Evolutionary conservation across 53 echinoderm and acorn worm genomes (phyloP).

Genomic region (Zoroaster sp.): DNA sequence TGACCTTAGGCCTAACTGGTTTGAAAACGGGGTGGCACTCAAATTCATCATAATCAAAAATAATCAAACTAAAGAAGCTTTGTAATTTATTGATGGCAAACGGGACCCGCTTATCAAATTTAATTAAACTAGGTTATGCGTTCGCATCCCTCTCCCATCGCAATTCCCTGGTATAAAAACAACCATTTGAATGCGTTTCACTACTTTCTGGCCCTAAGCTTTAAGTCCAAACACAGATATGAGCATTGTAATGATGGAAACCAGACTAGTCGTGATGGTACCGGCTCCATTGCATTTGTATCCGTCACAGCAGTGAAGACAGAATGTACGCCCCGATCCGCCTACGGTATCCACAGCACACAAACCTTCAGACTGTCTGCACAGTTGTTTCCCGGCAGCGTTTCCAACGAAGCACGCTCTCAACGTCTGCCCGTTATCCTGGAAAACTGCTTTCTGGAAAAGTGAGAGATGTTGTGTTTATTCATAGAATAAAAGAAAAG

Average conservation of each 20-base stretch:
- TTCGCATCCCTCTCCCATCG: no score
- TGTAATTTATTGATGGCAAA: no score
- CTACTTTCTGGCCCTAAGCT: not conserved
- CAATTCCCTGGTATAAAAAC: no score
- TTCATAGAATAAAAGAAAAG: no score
- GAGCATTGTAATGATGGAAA: not conserved
- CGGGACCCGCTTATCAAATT: no score
- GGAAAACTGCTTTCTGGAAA: not conserved
- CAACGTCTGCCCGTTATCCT: not conserved
- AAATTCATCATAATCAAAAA: no score
- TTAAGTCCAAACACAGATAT: not conserved
- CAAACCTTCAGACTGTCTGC: not conserved
- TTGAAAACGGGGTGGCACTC: no score
- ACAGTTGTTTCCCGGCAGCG: not conserved
- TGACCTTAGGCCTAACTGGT: no score
- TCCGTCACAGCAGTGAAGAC: not conserved
- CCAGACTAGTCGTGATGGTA: not conserved
- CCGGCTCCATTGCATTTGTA: not conserved
- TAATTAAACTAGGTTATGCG: no score
- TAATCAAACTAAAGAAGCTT: no score
- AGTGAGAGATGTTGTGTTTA: no score
- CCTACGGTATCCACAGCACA: not conserved
- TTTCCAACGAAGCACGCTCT: not conserved
- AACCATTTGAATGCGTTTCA: no score
- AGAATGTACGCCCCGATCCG: not conserved